phyloP scores from a whole-genome alignment of 2,797 vertebrate species.

The Malurus leucopterus region DNA sequence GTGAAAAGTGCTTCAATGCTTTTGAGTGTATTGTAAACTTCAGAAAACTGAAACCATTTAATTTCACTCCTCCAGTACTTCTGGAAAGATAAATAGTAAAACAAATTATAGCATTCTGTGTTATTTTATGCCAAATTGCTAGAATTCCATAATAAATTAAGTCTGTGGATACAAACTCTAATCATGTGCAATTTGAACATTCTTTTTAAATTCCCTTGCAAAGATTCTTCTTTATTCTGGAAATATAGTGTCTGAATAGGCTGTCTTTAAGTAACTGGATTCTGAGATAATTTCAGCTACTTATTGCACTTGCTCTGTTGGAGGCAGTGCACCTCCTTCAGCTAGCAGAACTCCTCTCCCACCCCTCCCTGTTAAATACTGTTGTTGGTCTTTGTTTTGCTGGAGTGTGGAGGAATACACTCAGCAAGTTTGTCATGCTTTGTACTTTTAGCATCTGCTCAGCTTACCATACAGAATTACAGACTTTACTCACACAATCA shows the following conservation, averaged over 20 bases:
- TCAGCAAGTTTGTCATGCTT: background rate
- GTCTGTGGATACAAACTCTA: background rate
- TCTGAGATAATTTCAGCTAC: background rate
- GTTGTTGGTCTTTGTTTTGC: background rate
- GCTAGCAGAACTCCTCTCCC: background rate
- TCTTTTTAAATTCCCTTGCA: background rate
- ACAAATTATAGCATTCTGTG: background rate
- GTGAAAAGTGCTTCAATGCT: background rate
- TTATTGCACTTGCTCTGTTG: background rate
- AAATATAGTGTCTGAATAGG: background rate
- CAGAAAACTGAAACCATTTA: background rate
- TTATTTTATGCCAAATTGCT: background rate
- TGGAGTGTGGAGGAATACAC: background rate
- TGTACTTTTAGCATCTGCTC: background rate
- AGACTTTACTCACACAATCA: background rate
- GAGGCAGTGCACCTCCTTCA: background rate
- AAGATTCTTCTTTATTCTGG: background rate
- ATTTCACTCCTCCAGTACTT: background rate
- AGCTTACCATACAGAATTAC: background rate
- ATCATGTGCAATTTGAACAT: background rate
- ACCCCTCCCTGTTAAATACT: background rate
- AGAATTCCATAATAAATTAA: background rate
- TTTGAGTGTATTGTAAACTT: slow-evolving; percentile 4
- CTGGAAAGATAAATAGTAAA: slow-evolving; percentile 26
- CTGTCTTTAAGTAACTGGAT: background rate